Base-by-base conservation (phyloP, 2,797 vertebrate species). In the Danio albolineatus region DNA sequence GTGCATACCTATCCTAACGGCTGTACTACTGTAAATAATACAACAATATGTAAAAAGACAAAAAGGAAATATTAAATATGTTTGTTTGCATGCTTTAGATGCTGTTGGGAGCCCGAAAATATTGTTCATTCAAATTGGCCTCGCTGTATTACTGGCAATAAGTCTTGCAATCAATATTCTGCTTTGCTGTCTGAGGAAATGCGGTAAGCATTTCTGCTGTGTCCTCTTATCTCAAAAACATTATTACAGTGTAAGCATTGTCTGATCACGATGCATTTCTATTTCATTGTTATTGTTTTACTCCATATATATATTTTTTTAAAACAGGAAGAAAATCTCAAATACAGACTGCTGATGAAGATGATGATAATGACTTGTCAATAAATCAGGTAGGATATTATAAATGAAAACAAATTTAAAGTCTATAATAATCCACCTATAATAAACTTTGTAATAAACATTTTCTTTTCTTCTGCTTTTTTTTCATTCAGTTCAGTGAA, bases 111-210 rank as follows among this genome's bases (percentile, higher is more conserved):
- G 2, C 14, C 17, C 48, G 13, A 41, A n/a, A 0, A 65, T 28
- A 19, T 19, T 57, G 5, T 41, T 53, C 5, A 4, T 64, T 2
- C 19, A 48, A 28, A 49, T 49, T 13, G 13, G 16, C 6, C 59
- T 82, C 36, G 59, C 48, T 39, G 13, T 46, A 44, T 8, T 64
- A 0, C 44, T 82, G 28, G 14, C 38, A 21, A 71, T 76, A 71
- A 72, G 59, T 36, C 5, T 82, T 19, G 5, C 51, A 41, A 48
- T 76, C 48, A 81, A 81, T 41, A 7, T 72, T 17, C 13, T 51
- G 14, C 61, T 82, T 21, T 76, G 41, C 39, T 56, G 53, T 41
- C 17, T 60, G 21, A 36, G n/a, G 60, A 70, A 54, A 48, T 48
- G 21, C 7, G 49, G 80, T 82, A 76, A 60, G 59, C 1, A 44